Base-by-base conservation (phyloP, 2,888 invertebrate genomes). In the Ornithoptera priamus region DNA sequence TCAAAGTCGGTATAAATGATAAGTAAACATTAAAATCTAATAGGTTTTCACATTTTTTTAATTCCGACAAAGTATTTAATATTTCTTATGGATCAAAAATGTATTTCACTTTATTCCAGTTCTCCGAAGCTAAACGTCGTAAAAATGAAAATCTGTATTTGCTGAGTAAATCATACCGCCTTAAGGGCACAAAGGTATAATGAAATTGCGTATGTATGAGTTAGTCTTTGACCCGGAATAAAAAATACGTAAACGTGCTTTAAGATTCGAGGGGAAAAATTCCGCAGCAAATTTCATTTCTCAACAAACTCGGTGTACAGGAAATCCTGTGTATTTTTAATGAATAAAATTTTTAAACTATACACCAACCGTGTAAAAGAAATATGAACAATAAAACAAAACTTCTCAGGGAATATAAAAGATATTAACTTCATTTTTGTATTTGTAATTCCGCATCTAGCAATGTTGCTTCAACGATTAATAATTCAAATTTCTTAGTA, bases 131-230 rank as follows among this genome's bases (percentile, higher is more conserved):
- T 64, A 64, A 57, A 50, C 64, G 63, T 57, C 59, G 59, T 63
- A 70, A 70, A 70, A 70, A 67, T 63, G 67, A 67, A 67, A 70
- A 67, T 64, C 67, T 64, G 70, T 70, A 67, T 70, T 65, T 70
- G 67, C 67, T 70, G 67, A 70, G 67, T 70, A 70, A 70, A 70
- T 70, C 70, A 70, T 67, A 70, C 70, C 67, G 70, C 70, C 67
- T 70, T 66, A 70, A 70, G 70, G 67, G 67, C 67, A 70, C 70
- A 70, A 70, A 70, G 67, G 70, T 64, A 70, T 70, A 70, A 70
- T 70, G 70, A 70, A 70, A 70, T 70, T 70, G 70, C 67, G 70
- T 70, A 70, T 70, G 70, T 70, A 70, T 70, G 70, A 70, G 70
- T 70, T 70, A 70, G 70, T 70, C 70, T 70, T 67, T 70, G 70